Conservation (phyloP, 2,797 vertebrate species). For the Arctocebus calabarensis region DNA sequence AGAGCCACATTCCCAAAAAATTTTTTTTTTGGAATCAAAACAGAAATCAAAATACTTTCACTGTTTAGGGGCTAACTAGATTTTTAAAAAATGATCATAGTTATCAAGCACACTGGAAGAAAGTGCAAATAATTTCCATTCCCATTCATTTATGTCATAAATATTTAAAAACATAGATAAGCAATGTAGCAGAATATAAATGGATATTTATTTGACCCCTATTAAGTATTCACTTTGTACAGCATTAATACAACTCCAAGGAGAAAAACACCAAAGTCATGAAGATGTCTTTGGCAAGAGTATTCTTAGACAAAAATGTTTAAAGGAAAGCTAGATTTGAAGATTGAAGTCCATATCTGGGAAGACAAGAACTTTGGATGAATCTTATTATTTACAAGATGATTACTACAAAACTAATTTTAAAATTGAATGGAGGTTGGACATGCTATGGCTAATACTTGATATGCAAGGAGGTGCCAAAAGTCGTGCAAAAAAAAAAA, state of each 20-base stretch:
- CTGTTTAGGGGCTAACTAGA: not conserved
- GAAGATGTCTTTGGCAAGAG: not conserved
- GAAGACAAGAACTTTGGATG: not conserved
- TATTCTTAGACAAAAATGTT: slow-evolving; percentile 23
- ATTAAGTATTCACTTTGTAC: not conserved
- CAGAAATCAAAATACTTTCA: not conserved
- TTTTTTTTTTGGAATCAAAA: no score
- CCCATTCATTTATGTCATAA: not conserved
- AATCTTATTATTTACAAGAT: not conserved
- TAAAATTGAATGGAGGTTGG: not conserved
- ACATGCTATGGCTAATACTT: not conserved
- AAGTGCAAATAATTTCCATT: not conserved
- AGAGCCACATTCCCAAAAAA: not conserved
- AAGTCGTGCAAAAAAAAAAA: not conserved
- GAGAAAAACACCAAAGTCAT: not conserved
- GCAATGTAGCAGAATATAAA: not conserved
- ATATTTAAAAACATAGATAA: slow-evolving; percentile 3
- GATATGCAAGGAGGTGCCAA: not conserved
- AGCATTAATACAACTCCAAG: not conserved
- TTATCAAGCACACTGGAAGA: not conserved
- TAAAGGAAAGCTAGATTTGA: slow-evolving; percentile 3
- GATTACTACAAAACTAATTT: not conserved
- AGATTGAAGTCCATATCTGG: not conserved
- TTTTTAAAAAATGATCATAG: slow-evolving; percentile 26
- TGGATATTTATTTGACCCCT: slow-evolving; percentile 26